phyloP scores from a whole-genome alignment of 2,888 invertebrate species.

The Alentia gelatinosa region DNA sequence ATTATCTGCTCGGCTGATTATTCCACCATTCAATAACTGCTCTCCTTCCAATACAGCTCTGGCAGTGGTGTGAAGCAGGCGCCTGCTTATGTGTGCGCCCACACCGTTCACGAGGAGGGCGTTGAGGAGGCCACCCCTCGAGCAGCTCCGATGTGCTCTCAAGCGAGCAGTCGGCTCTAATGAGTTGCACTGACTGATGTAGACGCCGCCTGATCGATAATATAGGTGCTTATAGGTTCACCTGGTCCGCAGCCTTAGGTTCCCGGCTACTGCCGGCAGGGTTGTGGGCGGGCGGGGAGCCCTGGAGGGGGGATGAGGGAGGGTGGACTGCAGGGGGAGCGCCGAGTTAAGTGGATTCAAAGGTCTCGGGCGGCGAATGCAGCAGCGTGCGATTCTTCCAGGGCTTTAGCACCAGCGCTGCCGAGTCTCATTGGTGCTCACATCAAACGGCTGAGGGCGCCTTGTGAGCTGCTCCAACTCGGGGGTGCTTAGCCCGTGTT shows the following conservation, averaged over 20 bases:
- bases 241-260: not conserved
- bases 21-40: not conserved
- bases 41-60: not conserved
- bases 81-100: not conserved
- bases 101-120: not conserved
- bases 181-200: not conserved
- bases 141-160: not conserved
- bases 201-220: not conserved
- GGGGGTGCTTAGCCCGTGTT: not conserved
- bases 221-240: constrained; percentile 18
- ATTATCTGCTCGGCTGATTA: not conserved
- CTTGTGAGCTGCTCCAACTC: not conserved
- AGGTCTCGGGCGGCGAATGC: not conserved
- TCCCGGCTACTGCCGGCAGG: not conserved
- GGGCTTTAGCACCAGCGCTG: not conserved
- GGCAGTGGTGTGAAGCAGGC: not conserved
- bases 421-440: not conserved
- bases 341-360: not conserved
- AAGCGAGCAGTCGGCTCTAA: not conserved
- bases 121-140: not conserved
- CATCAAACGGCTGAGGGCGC: not conserved
- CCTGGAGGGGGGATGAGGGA: not conserved
- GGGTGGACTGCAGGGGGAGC: not conserved
- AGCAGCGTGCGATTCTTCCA: not conserved
- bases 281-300: not conserved